Percentiles rank a stretch among this genome's conserved stretches.
Evolutionary conservation across 2,113 vertebrate species (phyloP).

Genomic region (Indri indri): DNA sequence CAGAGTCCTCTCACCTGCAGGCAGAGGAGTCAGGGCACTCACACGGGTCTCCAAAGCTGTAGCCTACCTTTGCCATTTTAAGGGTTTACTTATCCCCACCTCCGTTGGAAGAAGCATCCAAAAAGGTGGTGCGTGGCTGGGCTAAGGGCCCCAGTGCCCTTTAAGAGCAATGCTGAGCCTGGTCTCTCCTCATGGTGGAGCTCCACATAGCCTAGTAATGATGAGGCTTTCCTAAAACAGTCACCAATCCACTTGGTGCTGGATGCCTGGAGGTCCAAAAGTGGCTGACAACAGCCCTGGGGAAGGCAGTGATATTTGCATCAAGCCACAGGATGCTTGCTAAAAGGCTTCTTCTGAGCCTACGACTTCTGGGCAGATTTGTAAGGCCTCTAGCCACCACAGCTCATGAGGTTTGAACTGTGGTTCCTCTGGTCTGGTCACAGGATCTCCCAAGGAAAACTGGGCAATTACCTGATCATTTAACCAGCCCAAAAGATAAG

Average conservation of each 20-base stretch:
- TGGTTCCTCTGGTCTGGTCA: slow-evolving; percentile 14
- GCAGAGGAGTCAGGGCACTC: not conserved
- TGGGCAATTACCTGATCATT: not conserved
- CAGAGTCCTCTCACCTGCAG: not conserved
- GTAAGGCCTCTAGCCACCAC: not conserved
- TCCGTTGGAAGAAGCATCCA: not conserved
- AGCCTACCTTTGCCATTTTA: not conserved
- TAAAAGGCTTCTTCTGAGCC: not conserved
- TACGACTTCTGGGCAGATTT: not conserved
- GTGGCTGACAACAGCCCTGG: not conserved
- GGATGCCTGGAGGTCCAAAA: not conserved
- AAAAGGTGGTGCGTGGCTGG: not conserved
- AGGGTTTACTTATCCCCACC: not conserved
- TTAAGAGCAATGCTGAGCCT: not conserved
- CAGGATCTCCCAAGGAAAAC: not conserved
- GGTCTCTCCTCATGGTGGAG: not conserved
- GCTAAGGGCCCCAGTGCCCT: not conserved
- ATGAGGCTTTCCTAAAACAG: slow-evolving; percentile 7
- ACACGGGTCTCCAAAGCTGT: not conserved
- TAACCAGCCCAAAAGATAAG: not conserved
- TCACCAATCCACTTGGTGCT: not conserved
- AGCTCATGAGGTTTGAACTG: not conserved
- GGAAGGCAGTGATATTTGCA: not conserved
- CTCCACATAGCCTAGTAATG: not conserved
- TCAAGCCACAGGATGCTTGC: not conserved